These are phyloP conservation scores for Potamilus streckersoni DNA, from an alignment of 1,140 invertebrate genomes.

Conservation along the genomic window DNA sequence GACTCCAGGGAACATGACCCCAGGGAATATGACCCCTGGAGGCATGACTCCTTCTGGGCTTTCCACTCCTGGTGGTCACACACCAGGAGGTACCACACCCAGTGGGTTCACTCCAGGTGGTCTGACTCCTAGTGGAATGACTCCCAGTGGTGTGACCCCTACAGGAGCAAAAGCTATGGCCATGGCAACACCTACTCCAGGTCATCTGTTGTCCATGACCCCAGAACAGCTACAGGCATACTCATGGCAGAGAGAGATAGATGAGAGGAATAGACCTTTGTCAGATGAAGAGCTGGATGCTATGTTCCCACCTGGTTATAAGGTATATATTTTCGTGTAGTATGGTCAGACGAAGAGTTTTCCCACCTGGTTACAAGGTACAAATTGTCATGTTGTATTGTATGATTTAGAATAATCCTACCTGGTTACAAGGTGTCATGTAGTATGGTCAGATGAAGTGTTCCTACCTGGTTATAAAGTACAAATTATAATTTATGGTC, in stretches of 20 bases:
- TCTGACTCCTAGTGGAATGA: constrained; percentile 63
- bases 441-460: constrained; percentile 74
- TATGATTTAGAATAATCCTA: constrained; percentile 99
- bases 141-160: constrained; percentile 79
- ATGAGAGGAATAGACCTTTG: constrained; percentile 95
- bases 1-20: constrained; percentile 54
- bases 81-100: constrained; percentile 71
- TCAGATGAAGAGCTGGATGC: constrained; percentile 97
- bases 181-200: constrained; percentile 95
- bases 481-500: no score
- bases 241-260: constrained; percentile 99
- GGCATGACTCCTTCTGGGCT: constrained; percentile 74
- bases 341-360: constrained; percentile 96
- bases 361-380: constrained; percentile 98
- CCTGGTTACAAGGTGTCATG: constrained; percentile 88
- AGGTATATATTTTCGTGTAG: constrained; percentile 73
- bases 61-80: constrained; percentile 41
- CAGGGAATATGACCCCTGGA: constrained; percentile 66
- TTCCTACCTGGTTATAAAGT: no score
- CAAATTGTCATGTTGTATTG: constrained; percentile 65
- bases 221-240: constrained; percentile 98
- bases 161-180: constrained; percentile 97
- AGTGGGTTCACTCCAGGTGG: constrained; percentile 72
- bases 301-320: constrained; percentile 98
- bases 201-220: constrained; percentile 96